Evolutionary conservation across 2,113 vertebrate genomes (phyloP).

Genomic region (Erythrocercus mccallii): DNA sequence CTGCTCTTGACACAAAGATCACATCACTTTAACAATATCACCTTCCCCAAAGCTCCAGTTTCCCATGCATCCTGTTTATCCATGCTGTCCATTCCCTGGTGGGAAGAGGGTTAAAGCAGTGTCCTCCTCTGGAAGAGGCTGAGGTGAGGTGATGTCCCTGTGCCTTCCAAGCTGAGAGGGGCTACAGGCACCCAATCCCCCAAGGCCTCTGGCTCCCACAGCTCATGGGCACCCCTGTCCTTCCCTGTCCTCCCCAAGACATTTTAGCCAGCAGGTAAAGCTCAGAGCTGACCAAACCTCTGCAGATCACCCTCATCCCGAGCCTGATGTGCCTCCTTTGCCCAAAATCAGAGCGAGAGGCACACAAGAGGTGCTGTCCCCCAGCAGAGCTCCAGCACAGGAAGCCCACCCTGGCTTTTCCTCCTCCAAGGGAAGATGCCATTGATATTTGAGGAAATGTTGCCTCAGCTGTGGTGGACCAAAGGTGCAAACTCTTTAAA

Average conservation of each 20-base stretch:
- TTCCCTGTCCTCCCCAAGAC: background rate
- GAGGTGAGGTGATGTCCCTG: fast-evolving
- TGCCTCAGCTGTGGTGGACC: background rate
- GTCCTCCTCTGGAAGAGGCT: background rate
- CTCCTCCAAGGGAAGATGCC: background rate
- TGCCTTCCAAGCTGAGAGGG: background rate
- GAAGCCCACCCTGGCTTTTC: background rate
- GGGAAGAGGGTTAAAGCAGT: background rate
- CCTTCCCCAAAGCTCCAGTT: background rate
- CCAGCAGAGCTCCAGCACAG: background rate
- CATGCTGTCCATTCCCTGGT: background rate
- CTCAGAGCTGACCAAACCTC: background rate
- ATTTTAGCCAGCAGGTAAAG: background rate
- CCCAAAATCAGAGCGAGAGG: background rate
- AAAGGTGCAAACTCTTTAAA: background rate
- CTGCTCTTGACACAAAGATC: background rate
- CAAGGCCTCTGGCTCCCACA: background rate
- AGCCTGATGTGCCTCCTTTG: background rate
- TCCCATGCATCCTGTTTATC: fast-evolving
- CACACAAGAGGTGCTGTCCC: background rate
- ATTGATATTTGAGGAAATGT: background rate
- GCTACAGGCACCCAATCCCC: background rate
- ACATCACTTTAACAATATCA: fast-evolving
- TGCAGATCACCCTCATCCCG: background rate
- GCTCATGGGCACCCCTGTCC: background rate